Base-by-base conservation (phyloP, 2,888 invertebrate genomes). In the Scaptomyza tumidula region DNA sequence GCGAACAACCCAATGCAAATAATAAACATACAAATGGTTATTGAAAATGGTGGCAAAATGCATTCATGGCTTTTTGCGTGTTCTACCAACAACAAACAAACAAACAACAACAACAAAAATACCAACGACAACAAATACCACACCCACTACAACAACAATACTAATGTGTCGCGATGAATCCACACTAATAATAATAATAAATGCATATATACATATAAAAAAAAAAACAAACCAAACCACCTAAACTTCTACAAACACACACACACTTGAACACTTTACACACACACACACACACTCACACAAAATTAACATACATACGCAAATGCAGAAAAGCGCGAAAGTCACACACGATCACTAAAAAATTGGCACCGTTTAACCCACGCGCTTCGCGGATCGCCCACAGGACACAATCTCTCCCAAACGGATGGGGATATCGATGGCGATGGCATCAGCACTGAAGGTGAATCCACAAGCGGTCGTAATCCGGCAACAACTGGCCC, bases 361-460 rank as follows among this genome's bases (percentile, higher is more conserved):
- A 92, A 92, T 91, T 92, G 92, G 92, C 91, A 92, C 88, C 92
- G 92, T 90, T 90, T 92, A 91, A 92, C 92, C 87, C 90, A 92
- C 90, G 92, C 92, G 91, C 91, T 92, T 90, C 92, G 92, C 89
- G 91, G 92, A 88, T 92, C 91, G 90, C 91, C 91, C 91, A 92
- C 95, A 97, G 97, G 97, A 94, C 97, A 97, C 95, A 97, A 97
- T 94, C 94, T 97, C 94, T 96, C 97, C 92, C 96, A 97, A 93
- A 95, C 94, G 91, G 97, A 97, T 93, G 96, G 96, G 91, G 97
- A 97, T n/a, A 35, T 50, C 24, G 44, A 44, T 44, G 44, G 6
- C n/a, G 97, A 97, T 93, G 96, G 96, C 89, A 96, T 96, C 94
- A 97, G 97, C 92, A 94, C 96, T 89, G 93, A 93, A 56, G 94